Base-by-base conservation (phyloP, 2,888 invertebrate genomes). In the Leptinotarsa juncta region DNA sequence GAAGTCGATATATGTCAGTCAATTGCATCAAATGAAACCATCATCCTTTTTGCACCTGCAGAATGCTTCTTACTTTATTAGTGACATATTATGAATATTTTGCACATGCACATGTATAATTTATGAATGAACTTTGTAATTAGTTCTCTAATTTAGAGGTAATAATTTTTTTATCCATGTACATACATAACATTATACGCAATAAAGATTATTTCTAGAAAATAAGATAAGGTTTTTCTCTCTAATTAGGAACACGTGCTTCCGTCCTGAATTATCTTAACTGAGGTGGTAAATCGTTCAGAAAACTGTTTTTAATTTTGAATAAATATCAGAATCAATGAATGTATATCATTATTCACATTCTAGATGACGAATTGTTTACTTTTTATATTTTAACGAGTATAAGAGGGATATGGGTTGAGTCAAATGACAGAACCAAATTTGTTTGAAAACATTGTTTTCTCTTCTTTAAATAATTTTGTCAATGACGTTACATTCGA, bases 121-220 rank as follows among this genome's bases (percentile, higher is more conserved):
- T 48, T 20, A 18, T 49, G 20, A 23, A 15, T 23, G 20, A 57
- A 15, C 26, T 23, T 60, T 62, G 42, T 62, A 26, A 42, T 18
- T 62, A 42, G n/a, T 62, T 32, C n/a, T 32, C 26, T n/a, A 10
- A 62, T 26, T n/a, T 62, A 42, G 42, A 16, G 16, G 4, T 62
- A 16, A 42, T 69, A 23, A 68, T 18, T 68, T 69, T 18, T 69
- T 15, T 57, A 69, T 69, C 48, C 42, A 42, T 69, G 69, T 69
- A 69, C 32, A 69, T 69, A 69, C 0, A 48, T 32, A 42, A 62
- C 10, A 57, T 32, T 18, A 42, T 69, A 48, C 20, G 69, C 60
- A 69, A 69, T 69, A 69, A 69, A 69, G 55, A 48, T 60, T 16
- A 69, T 69, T 57, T 69, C 48, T 57, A 57, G 16, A 57, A 57